Conservation (phyloP, 35 echinoderm and acorn worm species). For the Apostichopus californicus region DNA sequence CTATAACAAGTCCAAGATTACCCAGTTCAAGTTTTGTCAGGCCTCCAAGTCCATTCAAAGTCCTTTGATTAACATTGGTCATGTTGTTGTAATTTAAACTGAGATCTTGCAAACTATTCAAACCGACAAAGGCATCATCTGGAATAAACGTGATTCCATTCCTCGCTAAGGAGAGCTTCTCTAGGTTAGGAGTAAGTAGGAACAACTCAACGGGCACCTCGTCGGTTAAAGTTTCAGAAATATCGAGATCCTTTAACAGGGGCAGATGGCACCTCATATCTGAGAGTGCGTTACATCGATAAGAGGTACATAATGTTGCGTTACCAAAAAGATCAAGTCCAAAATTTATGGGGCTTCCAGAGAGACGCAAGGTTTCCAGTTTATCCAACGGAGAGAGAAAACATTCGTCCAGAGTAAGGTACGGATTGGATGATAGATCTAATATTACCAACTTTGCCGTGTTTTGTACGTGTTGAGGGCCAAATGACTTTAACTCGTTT, state of each 20-base stretch:
- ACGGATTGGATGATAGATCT: neutral
- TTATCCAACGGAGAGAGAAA: neutral
- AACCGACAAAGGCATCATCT: neutral
- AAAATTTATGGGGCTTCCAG: neutral
- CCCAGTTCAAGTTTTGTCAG: slow-evolving; percentile 17
- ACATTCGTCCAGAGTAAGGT: neutral
- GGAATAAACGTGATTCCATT: neutral
- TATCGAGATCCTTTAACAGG: neutral
- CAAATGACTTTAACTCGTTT: slow-evolving; percentile 10
- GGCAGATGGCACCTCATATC: slow-evolving; percentile 20
- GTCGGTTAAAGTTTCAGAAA: slow-evolving; percentile 15
- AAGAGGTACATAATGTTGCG: neutral
- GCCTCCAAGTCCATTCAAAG: neutral
- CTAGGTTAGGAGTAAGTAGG: neutral
- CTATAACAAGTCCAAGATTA: neutral
- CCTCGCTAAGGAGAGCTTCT: neutral
- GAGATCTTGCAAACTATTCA: neutral
- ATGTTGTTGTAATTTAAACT: slow-evolving; percentile 27
- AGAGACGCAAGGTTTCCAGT: neutral
- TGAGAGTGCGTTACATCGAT: slow-evolving; percentile 5
- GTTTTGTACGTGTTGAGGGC: slow-evolving; percentile 2
- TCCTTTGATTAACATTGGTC: neutral
- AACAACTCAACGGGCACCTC: slow-evolving; percentile 18
- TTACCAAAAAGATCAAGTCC: slow-evolving; percentile 25
- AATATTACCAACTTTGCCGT: neutral